phyloP scores from a whole-genome alignment of 1,140 invertebrate genomes.

The Aphidius ervi region DNA sequence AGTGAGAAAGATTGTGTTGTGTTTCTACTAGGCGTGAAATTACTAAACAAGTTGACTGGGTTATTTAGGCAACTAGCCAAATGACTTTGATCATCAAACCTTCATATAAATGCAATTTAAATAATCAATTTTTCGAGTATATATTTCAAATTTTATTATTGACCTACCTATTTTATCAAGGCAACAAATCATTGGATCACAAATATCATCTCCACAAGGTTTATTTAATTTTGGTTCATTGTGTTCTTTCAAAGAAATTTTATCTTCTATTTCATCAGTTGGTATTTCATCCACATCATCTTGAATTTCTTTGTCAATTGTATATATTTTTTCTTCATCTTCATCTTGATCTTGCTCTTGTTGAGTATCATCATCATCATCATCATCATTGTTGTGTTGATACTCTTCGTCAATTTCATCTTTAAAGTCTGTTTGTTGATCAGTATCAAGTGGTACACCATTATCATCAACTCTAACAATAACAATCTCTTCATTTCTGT shows the following conservation, averaged over 20 bases:
- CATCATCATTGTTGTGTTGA: too few relatives aligned
- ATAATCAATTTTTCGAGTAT: neutral
- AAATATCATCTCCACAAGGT: constrained; percentile 18
- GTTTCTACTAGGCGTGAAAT: constrained; percentile 2
- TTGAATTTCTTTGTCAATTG: neutral
- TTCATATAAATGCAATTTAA: neutral
- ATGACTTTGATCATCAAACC: neutral
- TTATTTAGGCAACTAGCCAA: constrained; percentile 17
- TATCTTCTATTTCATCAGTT: neutral
- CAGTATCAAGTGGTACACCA: neutral
- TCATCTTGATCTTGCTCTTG: too few relatives aligned
- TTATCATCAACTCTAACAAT: neutral
- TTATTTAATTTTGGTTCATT: constrained; percentile 13
- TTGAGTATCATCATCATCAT: too few relatives aligned
- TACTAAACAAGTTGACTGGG: constrained; percentile 9
- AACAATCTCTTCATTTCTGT: neutral
- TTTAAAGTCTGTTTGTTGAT: too few relatives aligned
- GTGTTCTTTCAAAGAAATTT: neutral
- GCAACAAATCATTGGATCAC: constrained; percentile 20
- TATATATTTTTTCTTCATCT: too few relatives aligned
- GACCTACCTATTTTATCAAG: constrained; percentile 13
- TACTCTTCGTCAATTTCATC: too few relatives aligned
- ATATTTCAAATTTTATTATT: too few relatives aligned
- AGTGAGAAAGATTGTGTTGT: neutral
- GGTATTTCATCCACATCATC: neutral